Evolutionary conservation across 2,888 invertebrate genomes (phyloP).

Genomic region (Lasiommata megera): DNA sequence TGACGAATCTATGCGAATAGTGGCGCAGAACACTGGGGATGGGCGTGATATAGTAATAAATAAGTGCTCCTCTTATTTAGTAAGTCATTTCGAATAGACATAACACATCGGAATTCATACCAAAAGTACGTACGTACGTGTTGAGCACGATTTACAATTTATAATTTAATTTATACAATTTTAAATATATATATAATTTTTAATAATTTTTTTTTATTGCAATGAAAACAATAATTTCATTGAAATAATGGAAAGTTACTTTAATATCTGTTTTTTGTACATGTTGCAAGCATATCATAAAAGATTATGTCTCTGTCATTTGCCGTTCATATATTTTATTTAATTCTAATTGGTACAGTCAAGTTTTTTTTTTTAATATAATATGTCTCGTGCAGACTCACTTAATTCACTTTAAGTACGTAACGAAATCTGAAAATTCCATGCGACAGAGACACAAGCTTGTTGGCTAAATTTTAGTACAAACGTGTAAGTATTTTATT

Average conservation of each 20-base stretch:
- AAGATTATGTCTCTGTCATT: conserved; percentile 42
- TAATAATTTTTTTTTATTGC: too few relatives aligned
- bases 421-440: conserved; percentile 40
- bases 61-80: conserved; percentile 22
- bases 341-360: conserved; percentile 38
- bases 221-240: conserved; percentile 22
- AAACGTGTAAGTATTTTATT: conserved; percentile 56
- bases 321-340: conserved; percentile 26
- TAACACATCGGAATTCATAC: conserved; percentile 18
- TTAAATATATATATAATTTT: conserved; percentile 20
- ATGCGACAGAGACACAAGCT: conserved; percentile 46
- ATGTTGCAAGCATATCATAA: conserved; percentile 63
- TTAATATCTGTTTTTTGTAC: conserved; percentile 49
- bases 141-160: conserved; percentile 27
- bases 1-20: conserved; percentile 1
- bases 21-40: conserved; percentile 6
- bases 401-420: conserved; percentile 57
- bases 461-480: conserved; percentile 53
- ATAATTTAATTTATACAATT: conserved; percentile 12
- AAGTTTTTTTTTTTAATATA: conserved; percentile 25
- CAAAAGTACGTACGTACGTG: conserved; percentile 18
- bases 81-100: conserved; percentile 22
- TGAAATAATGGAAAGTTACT: conserved; percentile 25
- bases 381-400: conserved; percentile 27
- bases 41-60: conserved; percentile 15